Evolutionary conservation across 2,888 invertebrate species (phyloP).

Genomic region (Rhagonycha lutea): DNA sequence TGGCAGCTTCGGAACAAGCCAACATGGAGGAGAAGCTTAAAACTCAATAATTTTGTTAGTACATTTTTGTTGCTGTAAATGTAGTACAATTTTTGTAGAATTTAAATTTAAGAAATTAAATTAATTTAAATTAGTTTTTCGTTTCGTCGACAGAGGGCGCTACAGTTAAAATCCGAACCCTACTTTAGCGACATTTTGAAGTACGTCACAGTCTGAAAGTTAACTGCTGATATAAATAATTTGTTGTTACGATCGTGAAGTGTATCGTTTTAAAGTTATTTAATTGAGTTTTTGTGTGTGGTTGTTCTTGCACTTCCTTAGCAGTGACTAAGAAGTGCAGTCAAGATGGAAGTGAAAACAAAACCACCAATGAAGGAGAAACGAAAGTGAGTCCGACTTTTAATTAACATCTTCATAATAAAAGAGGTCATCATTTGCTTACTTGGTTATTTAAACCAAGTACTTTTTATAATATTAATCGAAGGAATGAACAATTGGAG

Average conservation of each 20-base stretch:
- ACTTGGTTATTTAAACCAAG: not conserved
- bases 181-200: not conserved
- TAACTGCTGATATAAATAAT: constrained; percentile 38
- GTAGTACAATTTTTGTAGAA: not conserved
- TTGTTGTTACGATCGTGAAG: constrained; percentile 39
- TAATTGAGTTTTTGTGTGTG: constrained; percentile 24
- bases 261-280: constrained; percentile 29
- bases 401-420: not conserved
- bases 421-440: constrained; percentile 2
- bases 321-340: constrained; percentile 55
- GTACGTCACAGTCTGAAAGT: constrained; percentile 43
- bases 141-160: not conserved
- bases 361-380: constrained; percentile 64
- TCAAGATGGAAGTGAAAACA: constrained; percentile 48
- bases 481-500: not conserved
- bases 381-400: constrained; percentile 62
- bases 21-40: constrained; percentile 6
- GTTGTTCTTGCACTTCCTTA: constrained; percentile 49
- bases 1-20: constrained; percentile 32
- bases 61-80: not conserved
- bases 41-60: not conserved
- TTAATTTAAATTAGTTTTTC: not conserved
- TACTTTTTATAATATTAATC: not conserved
- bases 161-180: not conserved
- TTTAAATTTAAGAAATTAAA: not conserved